Conservation (phyloP, 2,888 invertebrate genomes). For the Drosophila subquinaria region DNA sequence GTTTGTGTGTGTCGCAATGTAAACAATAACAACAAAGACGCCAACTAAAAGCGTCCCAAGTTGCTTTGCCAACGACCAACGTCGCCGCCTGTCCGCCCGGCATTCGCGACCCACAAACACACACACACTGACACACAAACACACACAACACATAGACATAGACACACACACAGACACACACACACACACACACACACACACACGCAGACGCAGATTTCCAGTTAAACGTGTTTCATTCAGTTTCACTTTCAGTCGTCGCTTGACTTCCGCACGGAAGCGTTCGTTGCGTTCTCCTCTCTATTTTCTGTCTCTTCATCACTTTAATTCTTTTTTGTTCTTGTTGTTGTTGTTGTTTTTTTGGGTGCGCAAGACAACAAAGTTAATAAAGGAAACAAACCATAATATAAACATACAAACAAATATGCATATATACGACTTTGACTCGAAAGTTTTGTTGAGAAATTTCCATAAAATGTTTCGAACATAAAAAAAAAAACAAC, state of each 20-base stretch:
- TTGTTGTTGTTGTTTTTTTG: constrained; percentile 40
- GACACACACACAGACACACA: constrained; percentile 33
- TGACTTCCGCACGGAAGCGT: constrained; percentile 80
- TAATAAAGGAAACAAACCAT: constrained; percentile 31
- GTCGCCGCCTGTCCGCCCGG: constrained; percentile 38
- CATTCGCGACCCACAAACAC: constrained; percentile 32
- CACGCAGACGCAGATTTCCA: constrained; percentile 62
- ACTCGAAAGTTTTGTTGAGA: constrained; percentile 31
- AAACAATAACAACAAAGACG: constrained; percentile 75
- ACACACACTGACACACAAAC: constrained; percentile 12
- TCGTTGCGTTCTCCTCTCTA: constrained; percentile 62
- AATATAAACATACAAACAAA: not conserved
- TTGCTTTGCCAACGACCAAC: constrained; percentile 37
- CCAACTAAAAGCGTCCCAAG: constrained; percentile 45
- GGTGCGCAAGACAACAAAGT: constrained; percentile 30
- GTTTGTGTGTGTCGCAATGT: constrained; percentile 46
- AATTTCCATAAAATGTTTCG: constrained; percentile 35
- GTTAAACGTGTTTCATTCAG: constrained; percentile 67
- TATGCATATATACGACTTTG: constrained; percentile 1
- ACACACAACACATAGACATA: constrained; percentile 13
- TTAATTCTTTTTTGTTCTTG: constrained; percentile 12
- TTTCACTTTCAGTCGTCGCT: constrained; percentile 77
- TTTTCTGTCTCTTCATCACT: constrained; percentile 38
- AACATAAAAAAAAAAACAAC: constrained; percentile 28
- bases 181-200: constrained; percentile 34